These are phyloP conservation scores for Miniopterus natalensis DNA, from an alignment of 2,113 vertebrate genomes.

Conservation along the genomic window DNA sequence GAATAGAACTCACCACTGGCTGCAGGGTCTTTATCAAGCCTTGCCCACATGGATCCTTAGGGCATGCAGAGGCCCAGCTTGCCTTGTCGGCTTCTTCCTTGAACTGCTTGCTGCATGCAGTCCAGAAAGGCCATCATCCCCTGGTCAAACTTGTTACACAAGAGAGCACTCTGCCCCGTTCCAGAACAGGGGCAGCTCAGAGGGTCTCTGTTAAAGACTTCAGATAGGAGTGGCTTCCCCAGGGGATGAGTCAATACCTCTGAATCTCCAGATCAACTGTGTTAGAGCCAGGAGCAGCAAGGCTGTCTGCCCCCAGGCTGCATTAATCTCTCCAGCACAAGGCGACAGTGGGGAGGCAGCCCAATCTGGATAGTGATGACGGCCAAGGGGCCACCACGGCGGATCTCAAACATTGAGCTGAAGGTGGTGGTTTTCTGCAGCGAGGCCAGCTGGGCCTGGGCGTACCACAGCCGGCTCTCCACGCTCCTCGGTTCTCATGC, in stretches of 20 bases:
- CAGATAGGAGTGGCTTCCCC: slow-evolving; percentile 95
- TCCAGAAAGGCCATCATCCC: slow-evolving; percentile 98
- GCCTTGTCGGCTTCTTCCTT: slow-evolving; percentile 94
- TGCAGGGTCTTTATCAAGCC: slow-evolving; percentile 94
- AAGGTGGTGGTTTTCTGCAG: slow-evolving; percentile 94
- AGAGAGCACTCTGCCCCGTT: slow-evolving; percentile 92
- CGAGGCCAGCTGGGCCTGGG: slow-evolving; percentile 91
- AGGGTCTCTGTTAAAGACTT: slow-evolving; percentile 90
- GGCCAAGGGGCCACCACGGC: slow-evolving; percentile 90
- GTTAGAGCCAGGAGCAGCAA: slow-evolving; percentile 94
- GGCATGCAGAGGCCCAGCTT: slow-evolving; percentile 93
- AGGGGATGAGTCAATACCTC: slow-evolving; percentile 94
- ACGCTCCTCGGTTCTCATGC: slow-evolving; percentile 94
- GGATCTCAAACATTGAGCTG: slow-evolving; percentile 94
- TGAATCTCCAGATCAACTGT: slow-evolving; percentile 94
- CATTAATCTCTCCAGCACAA: slow-evolving; percentile 97
- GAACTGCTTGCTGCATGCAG: slow-evolving; percentile 95
- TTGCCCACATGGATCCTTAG: slow-evolving; percentile 94
- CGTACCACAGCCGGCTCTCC: slow-evolving; percentile 94
- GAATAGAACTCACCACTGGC: slow-evolving; percentile 92
- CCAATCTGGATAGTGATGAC: slow-evolving; percentile 97
- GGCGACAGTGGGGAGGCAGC: slow-evolving; percentile 93
- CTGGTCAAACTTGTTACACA: slow-evolving; percentile 95
- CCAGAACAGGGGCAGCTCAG: slow-evolving; percentile 94
- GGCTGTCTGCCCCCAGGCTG: slow-evolving; percentile 97